Percentiles rank a stretch among this genome's conserved stretches.
These are phyloP conservation scores for Pygoscelis antarcticus DNA, from an alignment of 2,113 vertebrate species.

Conservation along the genomic window DNA sequence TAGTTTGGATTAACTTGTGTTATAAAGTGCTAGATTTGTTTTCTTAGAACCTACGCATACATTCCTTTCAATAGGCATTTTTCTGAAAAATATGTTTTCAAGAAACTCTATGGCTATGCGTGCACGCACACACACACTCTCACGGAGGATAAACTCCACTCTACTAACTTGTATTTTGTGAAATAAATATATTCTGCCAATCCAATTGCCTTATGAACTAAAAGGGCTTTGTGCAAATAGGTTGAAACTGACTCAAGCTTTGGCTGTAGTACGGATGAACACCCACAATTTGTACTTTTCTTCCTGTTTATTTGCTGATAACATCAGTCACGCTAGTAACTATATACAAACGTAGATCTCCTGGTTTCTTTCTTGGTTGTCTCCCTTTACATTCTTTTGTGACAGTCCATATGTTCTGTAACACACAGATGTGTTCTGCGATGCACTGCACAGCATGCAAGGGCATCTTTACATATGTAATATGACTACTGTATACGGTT, in stretches of 20 bases:
- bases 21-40: fast-evolving
- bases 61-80: not conserved
- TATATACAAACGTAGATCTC: not conserved
- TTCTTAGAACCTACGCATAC: not conserved
- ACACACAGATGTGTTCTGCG: not conserved
- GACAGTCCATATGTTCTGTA: too few species aligned
- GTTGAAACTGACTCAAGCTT: not conserved
- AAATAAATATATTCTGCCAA: not conserved
- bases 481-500: too few species aligned
- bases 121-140: fast-evolving
- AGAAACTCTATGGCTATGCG: not conserved
- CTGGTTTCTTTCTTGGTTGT: not conserved
- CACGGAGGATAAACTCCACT: fast-evolving
- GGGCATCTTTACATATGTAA: not conserved
- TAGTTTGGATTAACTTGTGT: not conserved
- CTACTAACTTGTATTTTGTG: not conserved
- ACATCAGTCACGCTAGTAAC: not conserved
- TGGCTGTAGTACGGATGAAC: not conserved
- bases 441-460: not conserved
- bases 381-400: not conserved
- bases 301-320: not conserved
- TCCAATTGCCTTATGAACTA: not conserved
- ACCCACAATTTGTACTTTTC: not conserved
- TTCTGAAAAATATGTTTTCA: not conserved
- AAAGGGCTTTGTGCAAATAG: not conserved